Percentiles rank a stretch among this genome's conserved stretches.
Conservation (phyloP, 2,888 invertebrate genomes). For the Polydrusus cervinus region DNA sequence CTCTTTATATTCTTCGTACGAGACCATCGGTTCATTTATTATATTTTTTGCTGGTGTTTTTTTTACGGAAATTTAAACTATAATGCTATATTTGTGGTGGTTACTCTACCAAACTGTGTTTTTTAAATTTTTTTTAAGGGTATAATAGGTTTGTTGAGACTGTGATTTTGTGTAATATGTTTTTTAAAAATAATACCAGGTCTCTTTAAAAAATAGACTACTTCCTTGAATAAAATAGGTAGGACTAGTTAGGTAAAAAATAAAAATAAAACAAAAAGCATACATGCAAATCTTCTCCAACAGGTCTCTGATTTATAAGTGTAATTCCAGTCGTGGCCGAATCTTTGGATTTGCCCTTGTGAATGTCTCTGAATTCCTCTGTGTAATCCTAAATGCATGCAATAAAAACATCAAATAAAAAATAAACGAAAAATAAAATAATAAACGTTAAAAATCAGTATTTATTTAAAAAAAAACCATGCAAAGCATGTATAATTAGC, state of each 20-base stretch:
- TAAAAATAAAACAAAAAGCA: slow-evolving; percentile 61
- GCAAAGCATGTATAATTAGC: slow-evolving; percentile 15
- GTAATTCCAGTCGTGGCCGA: slow-evolving; percentile 94
- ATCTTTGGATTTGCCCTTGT: slow-evolving; percentile 95
- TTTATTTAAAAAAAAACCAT: slow-evolving; percentile 43
- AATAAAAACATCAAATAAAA: slow-evolving; percentile 64
- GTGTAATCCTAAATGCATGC: slow-evolving; percentile 89
- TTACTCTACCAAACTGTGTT: too few relatives aligned
- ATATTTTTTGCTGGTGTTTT: too few relatives aligned
- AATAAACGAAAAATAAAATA: slow-evolving; percentile 53
- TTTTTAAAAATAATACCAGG: too few relatives aligned
- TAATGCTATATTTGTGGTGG: too few relatives aligned
- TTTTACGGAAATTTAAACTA: too few relatives aligned
- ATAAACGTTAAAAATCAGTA: slow-evolving; percentile 1
- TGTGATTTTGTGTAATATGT: too few relatives aligned
- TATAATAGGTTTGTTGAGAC: too few relatives aligned
- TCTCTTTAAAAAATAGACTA: too few relatives aligned
- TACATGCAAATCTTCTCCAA: slow-evolving; percentile 96
- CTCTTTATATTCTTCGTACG: too few relatives aligned
- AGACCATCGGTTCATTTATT: too few relatives aligned
- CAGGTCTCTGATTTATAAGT: slow-evolving; percentile 95
- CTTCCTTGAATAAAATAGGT: too few relatives aligned
- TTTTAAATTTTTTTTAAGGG: too few relatives aligned
- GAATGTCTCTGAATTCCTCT: slow-evolving; percentile 97
- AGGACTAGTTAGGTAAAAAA: background rate